A percentile compares a stretch with the other conserved stretches of the same genome.
Conservation (phyloP, 37 sponge, comb jelly and placozoan genomes). For the Cliona cf. orientalis region DNA sequence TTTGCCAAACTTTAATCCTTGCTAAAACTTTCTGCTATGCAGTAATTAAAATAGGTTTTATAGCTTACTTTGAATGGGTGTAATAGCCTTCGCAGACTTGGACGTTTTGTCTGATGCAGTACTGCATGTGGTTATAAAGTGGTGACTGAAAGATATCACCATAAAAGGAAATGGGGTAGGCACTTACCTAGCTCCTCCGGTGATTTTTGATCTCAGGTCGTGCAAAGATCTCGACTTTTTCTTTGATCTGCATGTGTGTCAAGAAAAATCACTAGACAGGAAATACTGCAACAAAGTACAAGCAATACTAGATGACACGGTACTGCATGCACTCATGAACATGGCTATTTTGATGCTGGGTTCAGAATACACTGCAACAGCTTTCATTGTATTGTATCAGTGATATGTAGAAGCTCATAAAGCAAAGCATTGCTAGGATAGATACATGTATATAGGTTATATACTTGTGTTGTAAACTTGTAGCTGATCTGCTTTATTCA, state of each 20-base stretch:
- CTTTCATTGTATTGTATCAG: too few species aligned
- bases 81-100: background rate
- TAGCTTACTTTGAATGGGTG: background rate
- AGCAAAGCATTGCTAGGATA: background rate
- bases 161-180: background rate
- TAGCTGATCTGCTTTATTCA: too few species aligned
- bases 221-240: constrained; percentile 54
- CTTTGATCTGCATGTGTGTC: constrained; percentile 7
- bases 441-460: background rate
- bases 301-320: too few species aligned
- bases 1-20: too few species aligned
- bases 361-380: too few species aligned
- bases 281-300: too few species aligned
- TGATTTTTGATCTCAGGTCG: constrained; percentile 25
- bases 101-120: background rate
- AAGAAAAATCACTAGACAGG: too few species aligned
- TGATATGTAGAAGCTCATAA: background rate
- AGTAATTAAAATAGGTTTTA: too few species aligned
- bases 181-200: background rate
- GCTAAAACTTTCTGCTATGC: too few species aligned
- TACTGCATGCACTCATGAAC: too few species aligned
- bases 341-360: too few species aligned
- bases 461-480: background rate
- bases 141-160: background rate
- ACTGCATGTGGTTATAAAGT: background rate